Evolutionary conservation across 1,140 invertebrate species (phyloP).

Genomic region (Anoplolepis gracilipes): DNA sequence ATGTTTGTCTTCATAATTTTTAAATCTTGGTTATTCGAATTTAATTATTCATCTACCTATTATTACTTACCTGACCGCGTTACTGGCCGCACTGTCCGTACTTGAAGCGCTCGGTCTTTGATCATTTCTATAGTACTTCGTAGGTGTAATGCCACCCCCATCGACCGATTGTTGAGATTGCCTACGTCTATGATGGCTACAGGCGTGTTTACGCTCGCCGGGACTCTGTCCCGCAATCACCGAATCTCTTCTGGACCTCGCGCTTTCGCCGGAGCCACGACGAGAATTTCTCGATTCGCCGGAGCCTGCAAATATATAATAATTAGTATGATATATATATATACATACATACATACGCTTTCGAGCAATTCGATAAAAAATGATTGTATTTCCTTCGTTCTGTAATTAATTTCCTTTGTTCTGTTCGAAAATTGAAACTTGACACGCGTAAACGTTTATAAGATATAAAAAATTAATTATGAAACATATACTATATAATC

Average conservation of each 20-base stretch:
- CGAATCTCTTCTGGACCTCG: slow-evolving; percentile 89
- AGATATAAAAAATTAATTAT: background rate
- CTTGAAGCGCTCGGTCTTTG: slow-evolving; percentile 93
- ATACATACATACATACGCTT: too few relatives aligned
- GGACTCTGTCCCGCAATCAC: slow-evolving; percentile 84
- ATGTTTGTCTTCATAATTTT: background rate
- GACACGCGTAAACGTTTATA: background rate
- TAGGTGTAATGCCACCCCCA: slow-evolving; percentile 81
- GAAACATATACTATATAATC: background rate
- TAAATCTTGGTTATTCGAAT: background rate
- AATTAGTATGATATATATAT: background rate
- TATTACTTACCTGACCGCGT: slow-evolving; percentile 80
- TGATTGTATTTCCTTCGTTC: background rate
- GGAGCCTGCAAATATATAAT: slow-evolving; percentile 74
- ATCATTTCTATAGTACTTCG: slow-evolving; percentile 87
- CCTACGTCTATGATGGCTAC: slow-evolving; percentile 84
- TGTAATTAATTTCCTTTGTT: background rate
- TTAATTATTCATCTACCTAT: background rate
- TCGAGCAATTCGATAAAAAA: background rate
- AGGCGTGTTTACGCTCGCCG: slow-evolving; percentile 82
- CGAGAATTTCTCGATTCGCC: slow-evolving; percentile 84
- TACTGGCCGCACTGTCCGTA: slow-evolving; percentile 88
- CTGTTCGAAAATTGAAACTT: background rate
- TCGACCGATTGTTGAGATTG: slow-evolving; percentile 89
- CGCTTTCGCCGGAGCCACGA: slow-evolving; percentile 89